Evolutionary conservation across 2,797 vertebrate species (phyloP).

Genomic region (Bufotes viridis): DNA sequence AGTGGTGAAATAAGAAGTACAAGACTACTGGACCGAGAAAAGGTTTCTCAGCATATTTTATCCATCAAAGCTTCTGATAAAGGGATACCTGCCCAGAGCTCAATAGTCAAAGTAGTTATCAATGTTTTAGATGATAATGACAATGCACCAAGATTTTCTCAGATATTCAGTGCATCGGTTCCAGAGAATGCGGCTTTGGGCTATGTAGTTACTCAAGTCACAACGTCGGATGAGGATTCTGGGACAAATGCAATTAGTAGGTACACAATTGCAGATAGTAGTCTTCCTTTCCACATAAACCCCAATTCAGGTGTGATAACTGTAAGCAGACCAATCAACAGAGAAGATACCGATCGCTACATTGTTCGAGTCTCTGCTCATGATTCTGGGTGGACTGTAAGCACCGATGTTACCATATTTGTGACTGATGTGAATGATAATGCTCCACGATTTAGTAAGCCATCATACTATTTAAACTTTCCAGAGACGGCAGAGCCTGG

Average conservation of each 20-base stretch:
- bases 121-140: conserved; percentile 93
- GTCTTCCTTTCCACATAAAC: conserved; percentile 90
- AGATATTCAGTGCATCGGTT: conserved; percentile 93
- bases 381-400: conserved; percentile 97
- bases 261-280: conserved; percentile 88
- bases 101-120: conserved; percentile 83
- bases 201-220: conserved; percentile 90
- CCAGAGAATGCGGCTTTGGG: conserved; percentile 93
- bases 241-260: conserved; percentile 89
- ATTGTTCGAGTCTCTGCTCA: conserved; percentile 92
- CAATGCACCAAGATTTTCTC: conserved; percentile 94
- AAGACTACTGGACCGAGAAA: conserved; percentile 90
- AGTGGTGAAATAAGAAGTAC: conserved; percentile 90
- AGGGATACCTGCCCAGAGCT: conserved; percentile 83
- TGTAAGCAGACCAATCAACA: conserved; percentile 88
- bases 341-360: conserved; percentile 92
- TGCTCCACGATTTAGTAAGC: conserved; percentile 87
- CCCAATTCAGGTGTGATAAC: conserved; percentile 91
- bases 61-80: conserved; percentile 88
- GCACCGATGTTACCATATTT: conserved; percentile 95
- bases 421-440: conserved; percentile 95
- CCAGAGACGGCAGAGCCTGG: conserved; percentile 90
- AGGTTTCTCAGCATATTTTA: conserved; percentile 80
- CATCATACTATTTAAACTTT: conserved; percentile 95
- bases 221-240: conserved; percentile 92